A percentile compares a stretch with the other conserved stretches of the same genome.
Evolutionary conservation across 2,888 invertebrate genomes (phyloP).

Genomic region (Agonopterix subpropinquella): DNA sequence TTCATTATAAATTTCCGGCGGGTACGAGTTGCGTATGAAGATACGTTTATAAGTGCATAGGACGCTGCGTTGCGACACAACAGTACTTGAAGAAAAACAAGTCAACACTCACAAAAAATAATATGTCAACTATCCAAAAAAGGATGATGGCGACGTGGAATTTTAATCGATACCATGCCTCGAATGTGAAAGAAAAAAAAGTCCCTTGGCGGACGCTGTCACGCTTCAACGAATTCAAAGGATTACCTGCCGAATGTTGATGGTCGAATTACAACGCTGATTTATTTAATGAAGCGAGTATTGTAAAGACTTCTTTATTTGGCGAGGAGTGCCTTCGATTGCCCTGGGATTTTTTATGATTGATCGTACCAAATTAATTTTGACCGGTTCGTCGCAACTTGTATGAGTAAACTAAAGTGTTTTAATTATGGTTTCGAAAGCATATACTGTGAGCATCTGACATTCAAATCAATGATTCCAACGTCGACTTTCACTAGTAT

Average conservation of each 20-base stretch:
- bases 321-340: conserved; percentile 16
- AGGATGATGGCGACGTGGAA: conserved; percentile 41
- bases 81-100: conserved; percentile 5
- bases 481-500: too few relatives aligned
- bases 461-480: too few relatives aligned
- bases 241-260: conserved; percentile 52
- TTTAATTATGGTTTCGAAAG: too few relatives aligned
- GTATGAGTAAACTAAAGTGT: background rate
- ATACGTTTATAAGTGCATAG: conserved; percentile 33
- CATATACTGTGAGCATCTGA: too few relatives aligned
- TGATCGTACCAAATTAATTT: conserved; percentile 28
- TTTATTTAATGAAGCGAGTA: conserved; percentile 40
- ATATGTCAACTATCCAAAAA: conserved; percentile 40
- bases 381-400: conserved; percentile 8
- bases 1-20: conserved; percentile 59
- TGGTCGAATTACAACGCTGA: conserved; percentile 41
- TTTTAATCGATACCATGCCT: conserved; percentile 49
- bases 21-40: conserved; percentile 50
- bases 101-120: conserved; percentile 22
- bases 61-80: conserved; percentile 50
- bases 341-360: conserved; percentile 25
- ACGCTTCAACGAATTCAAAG: conserved; percentile 39
- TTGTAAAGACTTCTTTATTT: conserved; percentile 39
- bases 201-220: conserved; percentile 29
- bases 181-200: conserved; percentile 32